A percentile compares a stretch with the other conserved stretches of the same genome.
phyloP scores from a whole-genome alignment of 2,113 vertebrate species.

The Rhadina sibilatrix region DNA sequence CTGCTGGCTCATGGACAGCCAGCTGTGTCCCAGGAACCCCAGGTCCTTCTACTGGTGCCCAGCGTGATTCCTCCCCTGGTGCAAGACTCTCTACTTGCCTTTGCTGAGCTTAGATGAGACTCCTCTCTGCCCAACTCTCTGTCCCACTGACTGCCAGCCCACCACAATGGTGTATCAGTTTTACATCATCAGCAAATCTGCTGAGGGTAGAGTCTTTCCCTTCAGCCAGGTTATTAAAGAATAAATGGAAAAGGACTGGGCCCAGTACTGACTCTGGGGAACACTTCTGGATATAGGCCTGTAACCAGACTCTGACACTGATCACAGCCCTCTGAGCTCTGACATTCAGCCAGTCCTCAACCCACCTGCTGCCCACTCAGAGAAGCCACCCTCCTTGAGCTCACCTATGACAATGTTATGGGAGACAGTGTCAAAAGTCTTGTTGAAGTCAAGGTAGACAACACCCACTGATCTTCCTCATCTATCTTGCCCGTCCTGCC shows the following conservation, averaged over 20 bases:
- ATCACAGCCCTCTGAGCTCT: neutral
- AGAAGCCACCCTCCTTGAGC: neutral
- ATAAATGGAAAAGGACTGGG: neutral
- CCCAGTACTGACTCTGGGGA: neutral
- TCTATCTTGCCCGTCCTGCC: neutral
- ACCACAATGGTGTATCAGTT: accelerated
- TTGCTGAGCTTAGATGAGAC: neutral
- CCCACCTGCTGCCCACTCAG: neutral
- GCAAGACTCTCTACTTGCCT: neutral
- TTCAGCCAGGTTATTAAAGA: neutral
- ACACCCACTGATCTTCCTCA: neutral
- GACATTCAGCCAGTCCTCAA: neutral
- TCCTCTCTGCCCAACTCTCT: neutral
- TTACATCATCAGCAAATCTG: neutral
- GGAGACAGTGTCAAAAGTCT: neutral
- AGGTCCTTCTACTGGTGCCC: neutral
- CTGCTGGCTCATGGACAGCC: neutral
- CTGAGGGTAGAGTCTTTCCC: neutral
- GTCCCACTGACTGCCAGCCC: neutral
- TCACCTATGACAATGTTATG: neutral
- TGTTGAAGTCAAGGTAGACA: neutral
- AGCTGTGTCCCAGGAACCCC: neutral
- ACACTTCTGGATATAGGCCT: neutral
- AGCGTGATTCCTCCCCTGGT: accelerated
- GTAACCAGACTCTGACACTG: neutral